Conservation (phyloP, 1,140 invertebrate species). For the Muscidifurax raptorellus region DNA sequence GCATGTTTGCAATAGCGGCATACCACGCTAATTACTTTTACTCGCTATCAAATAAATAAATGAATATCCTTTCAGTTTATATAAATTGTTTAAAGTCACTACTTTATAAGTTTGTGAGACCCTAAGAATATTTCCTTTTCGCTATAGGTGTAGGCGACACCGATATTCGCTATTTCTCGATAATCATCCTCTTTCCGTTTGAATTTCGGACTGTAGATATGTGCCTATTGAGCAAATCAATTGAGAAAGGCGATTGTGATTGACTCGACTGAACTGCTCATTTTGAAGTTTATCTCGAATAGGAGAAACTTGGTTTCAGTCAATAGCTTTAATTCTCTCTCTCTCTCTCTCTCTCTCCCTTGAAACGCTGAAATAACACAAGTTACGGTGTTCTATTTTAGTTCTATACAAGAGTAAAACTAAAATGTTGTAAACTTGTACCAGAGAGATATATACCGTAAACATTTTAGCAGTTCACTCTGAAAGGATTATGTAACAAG, state of each 20-base stretch:
- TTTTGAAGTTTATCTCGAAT: background rate
- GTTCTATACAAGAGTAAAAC: background rate
- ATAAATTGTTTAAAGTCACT: too few relatives aligned
- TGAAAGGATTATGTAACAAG: background rate
- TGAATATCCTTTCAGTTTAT: too few relatives aligned
- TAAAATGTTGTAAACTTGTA: background rate
- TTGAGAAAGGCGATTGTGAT: background rate
- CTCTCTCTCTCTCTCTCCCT: background rate
- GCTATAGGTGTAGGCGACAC: too few relatives aligned
- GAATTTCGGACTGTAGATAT: background rate
- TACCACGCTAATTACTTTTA: too few relatives aligned
- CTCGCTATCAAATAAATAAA: too few relatives aligned
- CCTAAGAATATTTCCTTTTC: too few relatives aligned
- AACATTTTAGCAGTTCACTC: background rate
- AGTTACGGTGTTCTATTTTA: background rate
- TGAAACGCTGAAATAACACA: background rate
- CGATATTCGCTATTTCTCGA: too few relatives aligned
- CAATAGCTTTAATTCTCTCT: background rate
- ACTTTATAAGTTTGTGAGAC: too few relatives aligned
- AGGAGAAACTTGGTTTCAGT: background rate
- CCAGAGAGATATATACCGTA: background rate
- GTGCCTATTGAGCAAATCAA: background rate
- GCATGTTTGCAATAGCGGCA: too few relatives aligned
- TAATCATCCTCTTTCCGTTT: too few relatives aligned
- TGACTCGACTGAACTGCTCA: background rate